Conservation (phyloP, 2,113 vertebrate species). For the Chlorodrepanis virens region DNA sequence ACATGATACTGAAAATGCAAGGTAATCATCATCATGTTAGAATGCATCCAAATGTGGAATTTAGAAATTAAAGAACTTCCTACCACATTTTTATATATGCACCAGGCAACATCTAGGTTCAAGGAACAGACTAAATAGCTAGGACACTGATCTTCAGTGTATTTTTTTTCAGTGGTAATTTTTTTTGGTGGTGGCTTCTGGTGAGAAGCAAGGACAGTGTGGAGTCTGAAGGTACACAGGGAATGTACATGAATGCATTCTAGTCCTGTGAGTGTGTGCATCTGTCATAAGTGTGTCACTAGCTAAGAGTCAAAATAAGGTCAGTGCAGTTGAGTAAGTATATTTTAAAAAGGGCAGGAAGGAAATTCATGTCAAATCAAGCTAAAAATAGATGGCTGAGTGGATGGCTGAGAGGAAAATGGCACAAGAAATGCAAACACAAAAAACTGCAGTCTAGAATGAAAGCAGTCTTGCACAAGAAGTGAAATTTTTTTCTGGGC, state of each 20-base stretch:
- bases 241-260: neutral
- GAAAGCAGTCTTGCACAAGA: neutral
- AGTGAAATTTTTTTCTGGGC: neutral
- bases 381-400: constrained; percentile 9
- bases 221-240: neutral
- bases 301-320: constrained; percentile 49
- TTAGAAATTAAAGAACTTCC: neutral
- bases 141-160: neutral
- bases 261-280: neutral
- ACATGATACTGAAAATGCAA: neutral
- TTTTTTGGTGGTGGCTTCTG: neutral
- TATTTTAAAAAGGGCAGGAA: constrained; percentile 24
- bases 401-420: neutral
- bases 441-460: neutral
- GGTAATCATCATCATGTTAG: neutral
- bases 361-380: constrained; percentile 2
- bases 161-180: neutral
- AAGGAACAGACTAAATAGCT: neutral
- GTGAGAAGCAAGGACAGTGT: neutral
- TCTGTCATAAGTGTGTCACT: neutral
- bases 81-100: neutral
- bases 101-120: neutral
- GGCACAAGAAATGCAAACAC: neutral
- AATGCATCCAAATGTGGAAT: neutral
- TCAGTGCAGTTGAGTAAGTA: constrained; percentile 45